Evolutionary conservation across 2,888 invertebrate genomes (phyloP).

Genomic region (Protophormia terraenovae): DNA sequence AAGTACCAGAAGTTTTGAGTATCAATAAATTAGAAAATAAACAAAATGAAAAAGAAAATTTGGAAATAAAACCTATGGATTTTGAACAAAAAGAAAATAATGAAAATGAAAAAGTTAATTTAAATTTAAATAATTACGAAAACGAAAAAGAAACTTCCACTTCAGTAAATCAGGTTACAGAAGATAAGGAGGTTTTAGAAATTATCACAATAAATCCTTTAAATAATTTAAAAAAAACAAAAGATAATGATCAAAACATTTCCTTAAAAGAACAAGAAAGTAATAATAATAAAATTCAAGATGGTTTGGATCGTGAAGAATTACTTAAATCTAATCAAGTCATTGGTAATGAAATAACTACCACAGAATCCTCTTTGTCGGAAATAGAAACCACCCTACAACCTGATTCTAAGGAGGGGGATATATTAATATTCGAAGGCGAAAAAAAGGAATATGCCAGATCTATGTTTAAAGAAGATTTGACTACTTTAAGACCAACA

Average conservation of each 20-base stretch:
- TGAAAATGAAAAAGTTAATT: too few relatives aligned
- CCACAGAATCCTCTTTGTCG: not conserved
- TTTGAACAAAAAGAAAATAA: too few relatives aligned
- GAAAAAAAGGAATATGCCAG: slow-evolving; percentile 41
- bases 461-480: slow-evolving; percentile 22
- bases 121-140: not conserved
- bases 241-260: too few relatives aligned
- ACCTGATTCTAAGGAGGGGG: not conserved
- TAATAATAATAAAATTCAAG: slow-evolving; percentile 24
- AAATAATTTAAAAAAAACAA: not conserved
- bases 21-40: too few relatives aligned
- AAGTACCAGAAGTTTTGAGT: too few relatives aligned
- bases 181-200: not conserved
- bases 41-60: not conserved
- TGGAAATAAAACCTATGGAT: not conserved
- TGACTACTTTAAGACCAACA: not conserved
- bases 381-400: not conserved
- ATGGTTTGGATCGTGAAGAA: not conserved
- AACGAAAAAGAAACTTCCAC: not conserved
- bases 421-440: not conserved
- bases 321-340: not conserved
- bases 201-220: not conserved
- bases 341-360: not conserved
- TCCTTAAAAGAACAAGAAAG: not conserved
- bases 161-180: not conserved